Evolutionary conservation across 2,888 invertebrate species (phyloP), one percentile per base, ranked within the genome.

Genomic region (Pachliopta kotzebuea): DNA sequence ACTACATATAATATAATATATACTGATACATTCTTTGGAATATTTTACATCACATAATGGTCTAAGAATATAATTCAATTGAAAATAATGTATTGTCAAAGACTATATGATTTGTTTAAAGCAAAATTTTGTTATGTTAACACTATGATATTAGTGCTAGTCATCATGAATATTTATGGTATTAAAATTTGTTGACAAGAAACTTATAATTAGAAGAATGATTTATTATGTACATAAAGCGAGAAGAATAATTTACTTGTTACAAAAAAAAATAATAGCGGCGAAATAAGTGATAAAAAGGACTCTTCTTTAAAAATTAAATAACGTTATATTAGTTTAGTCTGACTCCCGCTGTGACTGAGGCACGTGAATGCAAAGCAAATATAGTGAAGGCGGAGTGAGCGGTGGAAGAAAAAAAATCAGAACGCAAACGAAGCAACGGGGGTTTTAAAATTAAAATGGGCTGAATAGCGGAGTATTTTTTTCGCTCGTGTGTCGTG

Each of bases 371-470:
- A 65, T 65, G 61, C 61, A 58, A 61, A 61, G 57, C 49, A 56
- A 65, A 61, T 65, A 65, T 57, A 65, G 23, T 65, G 61, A 65
- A 61, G 62, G 20, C 2, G 54, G 57, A 61, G 57, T 26, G 58
- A 56, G 63, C 21, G 56, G 55, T 21, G 26, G 37, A 56, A 60
- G 60, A 60, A 61, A 70, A 69, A 70, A 60, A 63, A 65, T 59
- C 62, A 69, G 68, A 71, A 66, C 70, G 67, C 67, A 66, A 68
- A 67, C 70, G 68, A 59, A 66, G 62, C 61, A 65, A 61, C 67
- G 68, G 65, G 37, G 62, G 71, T 69, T 74, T 72, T 71, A 71
- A 72, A 74, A 74, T 74, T 72, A 74, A 75, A 76, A 73, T 71
- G 67, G 69, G 69, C 70, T 75, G 75, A 74, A 74, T 70, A 71